These are phyloP conservation scores for Doryteuthis pealeii DNA, from an alignment of 1,140 invertebrate species.

Conservation along the genomic window DNA sequence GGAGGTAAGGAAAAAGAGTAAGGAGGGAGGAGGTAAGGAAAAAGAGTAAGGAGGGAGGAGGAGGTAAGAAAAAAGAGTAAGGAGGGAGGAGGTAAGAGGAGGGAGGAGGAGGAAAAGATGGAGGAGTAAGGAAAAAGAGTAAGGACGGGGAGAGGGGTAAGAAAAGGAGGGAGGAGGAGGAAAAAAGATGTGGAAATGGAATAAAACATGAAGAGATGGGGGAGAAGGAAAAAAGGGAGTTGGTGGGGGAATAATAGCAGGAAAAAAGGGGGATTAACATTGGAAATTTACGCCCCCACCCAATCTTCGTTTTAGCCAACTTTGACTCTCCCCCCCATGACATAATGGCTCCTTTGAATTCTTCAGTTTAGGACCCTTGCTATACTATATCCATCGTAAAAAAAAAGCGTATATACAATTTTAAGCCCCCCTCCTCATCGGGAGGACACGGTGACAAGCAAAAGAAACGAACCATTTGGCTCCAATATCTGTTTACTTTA, in stretches of 20 bases:
- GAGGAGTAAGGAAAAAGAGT: neutral
- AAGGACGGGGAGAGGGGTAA: neutral
- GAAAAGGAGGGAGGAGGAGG: neutral
- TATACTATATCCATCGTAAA: too few species aligned
- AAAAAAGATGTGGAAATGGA: neutral
- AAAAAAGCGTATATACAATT: too few species aligned
- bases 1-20: neutral
- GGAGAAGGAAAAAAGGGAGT: neutral
- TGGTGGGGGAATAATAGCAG: neutral
- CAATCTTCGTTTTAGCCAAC: too few species aligned
- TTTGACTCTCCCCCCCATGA: too few species aligned
- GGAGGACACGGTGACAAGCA: too few species aligned
- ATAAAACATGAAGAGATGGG: neutral
- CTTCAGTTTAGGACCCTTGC: too few species aligned
- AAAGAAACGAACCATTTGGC: too few species aligned
- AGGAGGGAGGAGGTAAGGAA: neutral
- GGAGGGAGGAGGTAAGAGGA: neutral
- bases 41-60: neutral
- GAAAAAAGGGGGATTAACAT: neutral
- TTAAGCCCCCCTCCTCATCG: too few species aligned
- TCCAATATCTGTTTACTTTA: too few species aligned
- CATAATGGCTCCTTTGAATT: too few species aligned
- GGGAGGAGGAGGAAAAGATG: neutral
- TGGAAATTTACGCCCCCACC: too few species aligned
- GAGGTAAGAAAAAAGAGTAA: neutral